phyloP scores from a whole-genome alignment of 2,888 invertebrate species.

The Sisyra nigra region DNA sequence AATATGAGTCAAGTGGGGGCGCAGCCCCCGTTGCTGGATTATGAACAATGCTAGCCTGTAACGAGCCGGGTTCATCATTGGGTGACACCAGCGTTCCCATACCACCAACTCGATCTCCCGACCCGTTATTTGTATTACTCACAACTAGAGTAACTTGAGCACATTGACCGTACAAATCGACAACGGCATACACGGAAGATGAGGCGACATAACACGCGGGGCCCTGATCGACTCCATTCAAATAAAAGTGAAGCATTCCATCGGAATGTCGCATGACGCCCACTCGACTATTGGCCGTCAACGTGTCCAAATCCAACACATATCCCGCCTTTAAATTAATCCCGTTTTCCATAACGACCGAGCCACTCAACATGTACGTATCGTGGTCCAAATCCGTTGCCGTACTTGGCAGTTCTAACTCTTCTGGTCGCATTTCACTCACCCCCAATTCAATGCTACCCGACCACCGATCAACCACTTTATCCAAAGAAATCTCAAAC shows the following conservation, averaged over 20 bases:
- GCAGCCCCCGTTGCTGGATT: not conserved
- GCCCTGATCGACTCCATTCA: conserved; percentile 78
- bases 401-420: conserved; percentile 72
- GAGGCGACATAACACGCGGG: conserved; percentile 66
- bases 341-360: conserved; percentile 83
- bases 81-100: conserved; percentile 24
- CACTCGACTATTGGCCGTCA: conserved; percentile 61
- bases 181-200: conserved; percentile 77
- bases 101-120: conserved; percentile 12
- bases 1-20: conserved; percentile 4
- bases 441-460: conserved; percentile 86
- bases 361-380: conserved; percentile 85
- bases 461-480: conserved; percentile 85
- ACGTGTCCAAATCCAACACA: conserved; percentile 66
- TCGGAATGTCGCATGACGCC: conserved; percentile 82
- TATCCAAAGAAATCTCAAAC: conserved; percentile 81
- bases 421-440: conserved; percentile 78
- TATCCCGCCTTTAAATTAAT: conserved; percentile 73
- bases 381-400: conserved; percentile 85
- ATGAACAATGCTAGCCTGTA: conserved; percentile 18
- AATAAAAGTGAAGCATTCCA: conserved; percentile 67
- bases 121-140: conserved; percentile 10
- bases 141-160: conserved; percentile 51
- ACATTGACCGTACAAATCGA: conserved; percentile 89
- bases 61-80: conserved; percentile 18